These are phyloP conservation scores for Catocala fraxini DNA, from an alignment of 2,888 invertebrate genomes.

Conservation along the genomic window DNA sequence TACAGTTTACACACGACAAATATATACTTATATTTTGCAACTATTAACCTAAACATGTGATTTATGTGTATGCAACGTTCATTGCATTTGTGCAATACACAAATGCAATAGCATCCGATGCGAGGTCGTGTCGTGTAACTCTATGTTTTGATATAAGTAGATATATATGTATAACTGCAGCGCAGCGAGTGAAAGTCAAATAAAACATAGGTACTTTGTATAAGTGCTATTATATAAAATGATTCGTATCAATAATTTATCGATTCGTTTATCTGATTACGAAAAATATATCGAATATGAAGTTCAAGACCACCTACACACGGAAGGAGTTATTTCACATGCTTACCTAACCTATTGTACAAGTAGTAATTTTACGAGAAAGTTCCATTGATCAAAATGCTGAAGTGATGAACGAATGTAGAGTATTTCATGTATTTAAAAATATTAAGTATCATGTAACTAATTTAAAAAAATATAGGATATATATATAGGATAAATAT, in stretches of 20 bases:
- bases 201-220: constrained; percentile 25
- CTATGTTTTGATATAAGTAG: constrained; percentile 38
- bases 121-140: constrained; percentile 47
- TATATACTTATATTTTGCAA: constrained; percentile 26
- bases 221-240: constrained; percentile 8
- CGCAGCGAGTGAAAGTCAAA: constrained; percentile 42
- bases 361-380: constrained; percentile 9
- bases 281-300: not conserved
- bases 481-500: too few species aligned
- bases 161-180: constrained; percentile 2
- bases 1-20: constrained; percentile 7
- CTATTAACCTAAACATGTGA: constrained; percentile 27
- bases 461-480: too few species aligned
- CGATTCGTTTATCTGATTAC: not conserved
- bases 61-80: constrained; percentile 40
- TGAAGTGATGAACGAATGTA: constrained; percentile 1
- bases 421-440: not conserved
- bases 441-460: not conserved
- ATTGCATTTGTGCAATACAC: constrained; percentile 50
- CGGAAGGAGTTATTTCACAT: not conserved
- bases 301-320: constrained; percentile 20
- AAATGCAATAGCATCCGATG: constrained; percentile 47
- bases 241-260: not conserved
- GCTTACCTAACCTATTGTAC: not conserved
- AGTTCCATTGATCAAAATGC: constrained; percentile 8